Evolutionary conservation across 2,888 invertebrate species (phyloP), one percentile per base, ranked within the genome.

Genomic region (Emmelina monodactyla): DNA sequence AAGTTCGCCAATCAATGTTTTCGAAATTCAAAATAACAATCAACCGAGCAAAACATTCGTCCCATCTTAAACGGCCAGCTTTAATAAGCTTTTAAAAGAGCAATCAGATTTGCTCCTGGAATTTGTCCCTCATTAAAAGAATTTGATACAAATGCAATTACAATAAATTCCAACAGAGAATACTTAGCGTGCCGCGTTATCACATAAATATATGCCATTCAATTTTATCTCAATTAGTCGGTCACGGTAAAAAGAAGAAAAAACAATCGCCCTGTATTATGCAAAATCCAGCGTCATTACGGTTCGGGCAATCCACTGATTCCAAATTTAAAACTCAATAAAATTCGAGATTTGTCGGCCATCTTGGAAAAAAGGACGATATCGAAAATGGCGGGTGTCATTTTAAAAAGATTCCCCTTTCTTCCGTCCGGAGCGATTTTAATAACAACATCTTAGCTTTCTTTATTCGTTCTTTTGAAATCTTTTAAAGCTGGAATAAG

Each of bases 401-500:
- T 60, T 62, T 61, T 50, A 55, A 60, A 53, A 53, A 56, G 54
- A 43, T 33, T 25, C 46, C 58, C 62, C 60, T 62, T 66, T 65
- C 62, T 66, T 66, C 61, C 65, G 65, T 61, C 59, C 55, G 57
- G 57, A 53, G 49, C 47, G 51, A 63, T 65, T 70, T 70, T 66
- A 69, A 69, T 67, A 70, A 69, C 52, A 62, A 58, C 68, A 62
- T 68, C 59, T 66, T 58, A 51, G 58, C 53, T 61, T 62, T 66
- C 65, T 70, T 70, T 70, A 69, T 70, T 62, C 64, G 58, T 70
- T 71, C 66, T 70, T 72, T 72, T 71, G 69, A 70, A 64, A 68
- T 64, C 55, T 57, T 62, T 65, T 68, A 63, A 68, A 70, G 58
- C 59, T 62, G 56, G 56, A 59, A 63, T 62, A 66, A 71, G 62